Conservation (phyloP, 2,113 vertebrate genomes). For the Tetrao urogallus region DNA sequence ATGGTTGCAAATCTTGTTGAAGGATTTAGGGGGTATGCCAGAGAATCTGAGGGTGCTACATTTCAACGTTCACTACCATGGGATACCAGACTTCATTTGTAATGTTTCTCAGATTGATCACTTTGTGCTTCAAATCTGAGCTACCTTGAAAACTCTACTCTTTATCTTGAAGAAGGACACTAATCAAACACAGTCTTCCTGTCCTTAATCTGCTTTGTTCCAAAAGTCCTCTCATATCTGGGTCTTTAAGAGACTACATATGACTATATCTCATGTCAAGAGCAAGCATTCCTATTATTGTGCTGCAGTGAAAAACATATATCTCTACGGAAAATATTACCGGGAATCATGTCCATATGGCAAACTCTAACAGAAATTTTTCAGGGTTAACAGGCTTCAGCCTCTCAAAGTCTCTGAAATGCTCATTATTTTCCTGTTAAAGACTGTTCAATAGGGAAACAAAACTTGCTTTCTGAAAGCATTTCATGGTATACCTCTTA, state of each 20-base stretch:
- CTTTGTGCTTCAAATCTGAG: not conserved
- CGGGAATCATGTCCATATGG: not conserved
- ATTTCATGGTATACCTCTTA: not conserved
- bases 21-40: not conserved
- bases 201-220: not conserved
- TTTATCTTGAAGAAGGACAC: not conserved
- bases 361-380: not conserved
- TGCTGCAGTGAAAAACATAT: not conserved
- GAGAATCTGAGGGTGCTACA: not conserved
- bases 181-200: not conserved
- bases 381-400: not conserved
- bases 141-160: not conserved
- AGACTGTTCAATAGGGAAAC: not conserved
- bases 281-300: not conserved
- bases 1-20: not conserved
- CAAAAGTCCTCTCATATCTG: not conserved
- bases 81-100: not conserved
- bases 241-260: not conserved
- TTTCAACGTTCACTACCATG: not conserved
- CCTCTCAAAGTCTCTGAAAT: rapidly evolving
- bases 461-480: not conserved
- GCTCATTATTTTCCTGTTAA: not conserved
- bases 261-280: not conserved
- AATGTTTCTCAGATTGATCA: not conserved
- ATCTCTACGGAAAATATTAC: not conserved